Base-by-base conservation (phyloP, 2,113 vertebrate genomes). In the Phaethornis superciliosus region DNA sequence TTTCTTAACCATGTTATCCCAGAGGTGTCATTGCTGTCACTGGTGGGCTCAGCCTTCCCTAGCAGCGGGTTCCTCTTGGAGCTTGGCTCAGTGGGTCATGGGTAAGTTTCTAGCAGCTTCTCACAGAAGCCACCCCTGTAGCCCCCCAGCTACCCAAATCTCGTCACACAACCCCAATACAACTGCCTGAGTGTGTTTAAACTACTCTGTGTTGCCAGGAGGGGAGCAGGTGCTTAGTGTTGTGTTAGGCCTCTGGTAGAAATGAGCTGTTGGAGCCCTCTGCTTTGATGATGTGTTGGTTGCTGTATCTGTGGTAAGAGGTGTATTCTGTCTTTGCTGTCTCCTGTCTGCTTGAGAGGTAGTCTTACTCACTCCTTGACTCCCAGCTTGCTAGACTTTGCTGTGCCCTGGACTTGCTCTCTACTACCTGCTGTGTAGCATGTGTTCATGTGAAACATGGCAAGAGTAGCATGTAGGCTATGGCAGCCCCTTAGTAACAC, bases 401-500 rank as follows among this genome's bases (percentile, higher is more conserved):
- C 51, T 33, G 74, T 85, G 60, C 26, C 22, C 24, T 35, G 69
- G 22, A 10, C 47, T 90, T 78, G 60, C 47, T 85, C 30, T 10
- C 6, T 2, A 1, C 12, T 46, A 12, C 30, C 19, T 28, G 10
- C 35, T 51, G 19, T 44, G 84, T 0, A 1, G 35, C 58, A 22
- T 1, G 0, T 0, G 0, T 35, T 51, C 68, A 37, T 70, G 0
- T 28, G 55, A 47, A 63, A 55, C 4, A 1, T 37, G 44, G 26
- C 42, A 35, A 37, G 60, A 40, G 55, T 21, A 65, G 37, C 7
- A 3, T 33, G 15, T 12, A 21, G 70, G 18, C 69, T 84, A 68
- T 47, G 33, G 18, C 64, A 56, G 62, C 62, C 47, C 16, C 30
- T 74, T 74, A 52, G 14, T 81, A 82, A 63, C 9, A 23, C 8